Evolutionary conservation across 2,888 invertebrate genomes (phyloP), one percentile per base, ranked within the genome.

Genomic region (Metalampra italica): DNA sequence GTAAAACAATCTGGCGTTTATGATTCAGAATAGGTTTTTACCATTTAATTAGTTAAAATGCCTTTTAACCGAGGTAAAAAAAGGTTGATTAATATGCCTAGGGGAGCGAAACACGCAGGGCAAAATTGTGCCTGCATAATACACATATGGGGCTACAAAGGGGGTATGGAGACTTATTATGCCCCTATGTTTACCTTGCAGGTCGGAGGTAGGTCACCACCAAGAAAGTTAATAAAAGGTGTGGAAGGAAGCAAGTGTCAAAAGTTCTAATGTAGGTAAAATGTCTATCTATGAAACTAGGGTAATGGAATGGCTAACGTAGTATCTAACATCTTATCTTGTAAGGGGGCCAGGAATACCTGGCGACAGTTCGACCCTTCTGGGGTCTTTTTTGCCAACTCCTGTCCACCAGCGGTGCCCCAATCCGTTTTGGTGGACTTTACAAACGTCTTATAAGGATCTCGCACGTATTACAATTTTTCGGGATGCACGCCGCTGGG

Each of bases 71-170:
- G 12, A 13, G 45, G 39, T 45, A 37, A 43, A 48, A 47, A 47
- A 46, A 46, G 30, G 43, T 46, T 50, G 50, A 50, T 50, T 46
- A 46, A 50, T 50, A 44, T 46, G 44, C 50, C 29, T 50, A 15
- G 39, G 46, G 50, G 9, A 11, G 7, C 30, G 12, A 12, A 13
- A 30, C 49, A 49, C 49, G 49, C 49, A 49, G 37, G 45, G 13
- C n/a, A 11, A 14, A 32, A 34, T 12, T n/a, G n/a, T 29, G 12
- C 22, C 1, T 36, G 29, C 44, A 37, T 40, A 29, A 34, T 12
- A 36, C 15, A 12, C 15, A 22, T 42, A 45, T 46, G 30, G 30
- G 37, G 47, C 43, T 38, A 47, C 47, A 42, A 47, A 29, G n/a
- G 41, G 41, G 5, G 13, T 3, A 7, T n/a, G n/a, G n/a, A n/a